Base-by-base conservation (phyloP, 2,888 invertebrate species). In the Anarsia innoxiella region DNA sequence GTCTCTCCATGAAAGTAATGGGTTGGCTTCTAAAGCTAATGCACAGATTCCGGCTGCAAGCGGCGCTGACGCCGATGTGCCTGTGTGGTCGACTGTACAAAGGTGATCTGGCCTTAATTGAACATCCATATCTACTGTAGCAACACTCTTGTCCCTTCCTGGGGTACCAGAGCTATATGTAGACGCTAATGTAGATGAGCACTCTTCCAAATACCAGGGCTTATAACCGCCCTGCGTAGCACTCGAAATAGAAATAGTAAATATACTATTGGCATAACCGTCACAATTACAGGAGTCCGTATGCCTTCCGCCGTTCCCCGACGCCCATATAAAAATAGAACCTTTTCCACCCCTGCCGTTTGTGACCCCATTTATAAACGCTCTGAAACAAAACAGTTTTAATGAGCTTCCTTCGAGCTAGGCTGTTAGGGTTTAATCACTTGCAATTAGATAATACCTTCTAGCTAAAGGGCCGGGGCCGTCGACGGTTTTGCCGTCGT, bases 151-250 rank as follows among this genome's bases (percentile, higher is more conserved):
- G 66, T 95, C 95, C 49, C 92, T 90, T 0, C 95, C 94, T 1
- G 94, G 96, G 0, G 95, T 95, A 2, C 99, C 99, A 4, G 97
- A 97, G 66, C 97, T 97, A 79, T 99, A 99, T 0, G 99, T 99
- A 11, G 98, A 95, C 1, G 99, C 97, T 50, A 99, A 80, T 1
- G 99, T 98, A n/a, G 98, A 98, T 1, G 98, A 96, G 69, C 99
- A 99, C 74, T 99, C 97, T 80, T 99, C 99, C 56, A 99, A 88
- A 76, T 99, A 99, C 99, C 99, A 99, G 0, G 99, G 99, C 67
- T 97, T 96, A 66, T 82, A 91, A 72, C 96, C 96, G 56, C 94
- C 93, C 86, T 99, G 96, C 0, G 99, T 97, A 3, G 97, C 97
- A 69, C 97, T 97, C 37, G 97, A 97, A 68, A 99, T 96, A 49